Base-by-base conservation (phyloP, 2,888 invertebrate species). In the Caenorhabditis plicata region DNA sequence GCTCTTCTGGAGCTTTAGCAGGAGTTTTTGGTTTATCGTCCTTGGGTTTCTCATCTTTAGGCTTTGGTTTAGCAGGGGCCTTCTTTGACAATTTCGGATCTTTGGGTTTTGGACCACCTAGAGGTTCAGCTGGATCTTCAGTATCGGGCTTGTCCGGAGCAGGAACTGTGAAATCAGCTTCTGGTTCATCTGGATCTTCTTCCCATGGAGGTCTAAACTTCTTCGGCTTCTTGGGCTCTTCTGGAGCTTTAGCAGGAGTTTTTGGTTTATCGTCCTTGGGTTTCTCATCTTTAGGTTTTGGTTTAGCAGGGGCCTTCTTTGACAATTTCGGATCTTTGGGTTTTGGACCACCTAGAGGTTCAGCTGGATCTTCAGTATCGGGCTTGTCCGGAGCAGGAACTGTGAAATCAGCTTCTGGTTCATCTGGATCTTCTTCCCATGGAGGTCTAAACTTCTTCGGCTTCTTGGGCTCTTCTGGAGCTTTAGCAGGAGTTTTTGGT, bases 341-440 rank as follows among this genome's bases (percentile, higher is more conserved):
- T 17, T 47, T 57, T 1, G 57, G 57, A 15, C 40, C 48, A 13
- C 45, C 41, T 0, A 53, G 9, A 11, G 57, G 44, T 0, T 56
- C 51, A 11, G 53, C 53, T n/a, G 57, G 50, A 32, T 50, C 50
- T 38, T 50, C 57, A 2, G 53, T 19, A n/a, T 50, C 63, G 15
- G 48, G 55, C 23, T 63, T 66, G 17, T 43, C 43, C 0, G 57
- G 56, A 4, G 56, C 56, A 2, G 56, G 56, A 27, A 57, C 42
- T 7, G 56, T 57, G 39, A 51, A 57, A 35, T 68, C 64, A 0
- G 60, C 55, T 39, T 67, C 68, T 0, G 62, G 63, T 19, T 68
- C 52, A 38, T 45, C 56, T 17, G 53, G 38, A 39, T 53, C 50
- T 19, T 55, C 53, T 33, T 62, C 49, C 47, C 49, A 62, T 58